Percentiles rank a stretch among this genome's conserved stretches.
phyloP scores from a whole-genome alignment of 1,140 invertebrate species.

The Augochlora pura region DNA sequence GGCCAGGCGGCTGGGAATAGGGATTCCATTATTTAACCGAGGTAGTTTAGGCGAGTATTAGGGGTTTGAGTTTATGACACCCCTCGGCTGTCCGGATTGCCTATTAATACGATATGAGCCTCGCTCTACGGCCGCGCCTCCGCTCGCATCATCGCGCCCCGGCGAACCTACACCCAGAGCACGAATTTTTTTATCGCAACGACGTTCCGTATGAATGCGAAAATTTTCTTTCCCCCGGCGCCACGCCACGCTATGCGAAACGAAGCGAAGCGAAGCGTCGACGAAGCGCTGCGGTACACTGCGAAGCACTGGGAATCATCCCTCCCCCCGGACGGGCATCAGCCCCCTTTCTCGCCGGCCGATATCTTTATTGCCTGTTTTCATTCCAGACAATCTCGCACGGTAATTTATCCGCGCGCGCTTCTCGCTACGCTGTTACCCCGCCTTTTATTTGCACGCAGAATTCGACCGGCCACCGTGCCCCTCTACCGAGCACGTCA shows the following conservation, averaged over 20 bases:
- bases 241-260: too few relatives aligned
- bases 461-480: not conserved
- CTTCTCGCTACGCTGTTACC: not conserved
- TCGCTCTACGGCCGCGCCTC: slow-evolving; percentile 66
- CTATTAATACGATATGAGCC: slow-evolving; percentile 82
- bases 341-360: slow-evolving; percentile 14
- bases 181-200: slow-evolving; percentile 59
- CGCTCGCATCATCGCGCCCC: slow-evolving; percentile 61
- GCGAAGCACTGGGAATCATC: not conserved
- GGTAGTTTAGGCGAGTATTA: slow-evolving; percentile 81
- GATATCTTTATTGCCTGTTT: slow-evolving; percentile 52
- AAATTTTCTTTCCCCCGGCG: slow-evolving; percentile 28
- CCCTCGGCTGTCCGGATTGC: slow-evolving; percentile 80
- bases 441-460: not conserved
- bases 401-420: slow-evolving; percentile 35
- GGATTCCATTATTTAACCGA: slow-evolving; percentile 81
- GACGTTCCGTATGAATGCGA: slow-evolving; percentile 53
- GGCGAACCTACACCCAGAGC: slow-evolving; percentile 45
- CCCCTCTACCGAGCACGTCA: too few relatives aligned
- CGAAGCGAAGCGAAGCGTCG: too few relatives aligned
- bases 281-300: too few relatives aligned
- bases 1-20: slow-evolving; percentile 71
- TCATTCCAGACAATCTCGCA: slow-evolving; percentile 43
- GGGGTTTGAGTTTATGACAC: slow-evolving; percentile 81
- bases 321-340: too few relatives aligned